phyloP scores from a whole-genome alignment of 2,888 invertebrate genomes.

The Cataglyphis rosenhaueri region DNA sequence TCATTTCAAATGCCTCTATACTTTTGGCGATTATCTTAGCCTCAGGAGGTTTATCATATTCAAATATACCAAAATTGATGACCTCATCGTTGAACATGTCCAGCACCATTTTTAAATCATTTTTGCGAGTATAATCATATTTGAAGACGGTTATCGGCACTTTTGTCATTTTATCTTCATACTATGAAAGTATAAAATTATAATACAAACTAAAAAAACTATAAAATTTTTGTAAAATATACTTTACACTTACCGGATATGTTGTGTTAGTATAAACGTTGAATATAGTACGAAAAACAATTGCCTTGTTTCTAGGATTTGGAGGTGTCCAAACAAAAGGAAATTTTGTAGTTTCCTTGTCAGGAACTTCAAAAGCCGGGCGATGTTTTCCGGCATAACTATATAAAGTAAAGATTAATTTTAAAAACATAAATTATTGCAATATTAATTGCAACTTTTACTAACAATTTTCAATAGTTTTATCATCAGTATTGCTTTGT shows the following conservation, averaged over 20 bases:
- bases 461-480: neutral
- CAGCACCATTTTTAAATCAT: conserved; percentile 81
- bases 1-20: conserved; percentile 80
- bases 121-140: conserved; percentile 81
- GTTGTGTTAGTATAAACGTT: conserved; percentile 78
- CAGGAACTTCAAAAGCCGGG: conserved; percentile 75
- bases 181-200: conserved; percentile 69
- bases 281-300: conserved; percentile 80
- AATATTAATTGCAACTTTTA: neutral
- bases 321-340: conserved; percentile 81
- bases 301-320: conserved; percentile 80
- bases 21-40: conserved; percentile 79
- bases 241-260: conserved; percentile 76
- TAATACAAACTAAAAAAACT: neutral
- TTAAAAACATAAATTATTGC: conserved; percentile 14
- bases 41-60: conserved; percentile 82
- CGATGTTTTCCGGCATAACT: conserved; percentile 80
- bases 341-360: conserved; percentile 74
- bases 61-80: conserved; percentile 82
- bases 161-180: conserved; percentile 79
- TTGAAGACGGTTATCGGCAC: conserved; percentile 83
- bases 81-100: conserved; percentile 81
- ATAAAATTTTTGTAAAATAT: neutral
- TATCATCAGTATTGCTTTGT: neutral
- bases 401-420: conserved; percentile 18